phyloP scores from a whole-genome alignment of 2,888 invertebrate species.

The Cephus rjabovi region DNA sequence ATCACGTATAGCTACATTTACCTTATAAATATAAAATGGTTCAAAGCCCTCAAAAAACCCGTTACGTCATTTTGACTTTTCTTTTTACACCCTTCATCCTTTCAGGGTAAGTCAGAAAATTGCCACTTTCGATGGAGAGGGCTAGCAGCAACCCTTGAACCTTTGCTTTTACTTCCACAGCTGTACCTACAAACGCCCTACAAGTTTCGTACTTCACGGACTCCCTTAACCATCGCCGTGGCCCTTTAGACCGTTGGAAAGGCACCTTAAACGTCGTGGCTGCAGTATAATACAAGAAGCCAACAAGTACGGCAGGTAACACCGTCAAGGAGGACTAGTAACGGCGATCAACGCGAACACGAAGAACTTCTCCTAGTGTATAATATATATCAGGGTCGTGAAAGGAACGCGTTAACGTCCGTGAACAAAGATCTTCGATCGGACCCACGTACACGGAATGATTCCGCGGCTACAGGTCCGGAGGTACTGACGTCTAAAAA shows the following conservation, averaged over 20 bases:
- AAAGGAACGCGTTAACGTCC: not conserved
- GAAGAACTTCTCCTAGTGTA: not conserved
- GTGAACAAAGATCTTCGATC: not conserved
- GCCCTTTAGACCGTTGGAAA: not conserved
- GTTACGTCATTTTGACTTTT: not conserved
- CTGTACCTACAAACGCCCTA: not conserved
- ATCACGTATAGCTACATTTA: not conserved
- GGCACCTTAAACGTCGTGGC: not conserved
- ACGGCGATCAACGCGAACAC: not conserved
- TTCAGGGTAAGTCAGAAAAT: not conserved
- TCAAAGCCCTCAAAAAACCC: not conserved
- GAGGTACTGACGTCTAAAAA: not conserved
- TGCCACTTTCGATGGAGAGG: not conserved
- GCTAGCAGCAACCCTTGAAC: not conserved
- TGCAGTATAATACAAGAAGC: not conserved
- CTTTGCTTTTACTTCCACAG: not conserved
- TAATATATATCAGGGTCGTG: not conserved
- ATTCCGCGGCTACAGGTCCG: not conserved
- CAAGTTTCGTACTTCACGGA: not conserved
- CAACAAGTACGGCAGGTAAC: not conserved
- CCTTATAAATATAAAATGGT: not conserved
- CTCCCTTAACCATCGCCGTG: not conserved
- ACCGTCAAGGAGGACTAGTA: not conserved
- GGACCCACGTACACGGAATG: not conserved
- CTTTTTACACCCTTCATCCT: not conserved